Evolutionary conservation across 2,797 vertebrate genomes (phyloP).

Genomic region (Xenops minutus): DNA sequence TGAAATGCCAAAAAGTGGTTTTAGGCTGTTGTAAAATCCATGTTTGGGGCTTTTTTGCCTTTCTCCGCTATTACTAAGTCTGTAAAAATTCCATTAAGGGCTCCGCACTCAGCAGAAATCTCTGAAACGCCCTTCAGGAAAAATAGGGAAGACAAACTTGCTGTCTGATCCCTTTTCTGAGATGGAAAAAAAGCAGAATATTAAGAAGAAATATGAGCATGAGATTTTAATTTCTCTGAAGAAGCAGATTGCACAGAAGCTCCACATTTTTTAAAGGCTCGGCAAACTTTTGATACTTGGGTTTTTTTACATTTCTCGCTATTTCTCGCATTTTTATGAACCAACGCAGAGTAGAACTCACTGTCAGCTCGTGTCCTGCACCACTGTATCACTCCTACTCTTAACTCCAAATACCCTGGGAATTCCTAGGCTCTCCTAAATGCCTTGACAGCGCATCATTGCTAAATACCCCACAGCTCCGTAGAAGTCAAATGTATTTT

Average conservation of each 20-base stretch:
- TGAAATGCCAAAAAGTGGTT: neutral
- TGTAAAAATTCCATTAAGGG: neutral
- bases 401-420: neutral
- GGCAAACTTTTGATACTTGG: neutral
- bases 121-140: neutral
- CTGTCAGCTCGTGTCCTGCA: neutral
- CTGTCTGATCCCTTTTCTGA: neutral
- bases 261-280: neutral
- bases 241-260: neutral
- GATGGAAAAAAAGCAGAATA: neutral
- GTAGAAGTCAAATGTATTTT: neutral
- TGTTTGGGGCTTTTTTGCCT: neutral
- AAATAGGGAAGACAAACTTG: neutral
- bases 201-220: neutral
- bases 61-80: neutral
- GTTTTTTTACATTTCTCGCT: neutral
- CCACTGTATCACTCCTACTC: neutral
- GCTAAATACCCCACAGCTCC: neutral
- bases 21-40: neutral
- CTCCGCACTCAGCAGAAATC: neutral
- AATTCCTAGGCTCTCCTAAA: neutral
- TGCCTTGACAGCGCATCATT: rapidly evolving
- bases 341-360: neutral
- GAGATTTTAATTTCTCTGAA: neutral
- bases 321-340: neutral